Evolutionary conservation across 2,888 invertebrate genomes (phyloP), one percentile per base, ranked within the genome.

Genomic region (Drosophila limbata): DNA sequence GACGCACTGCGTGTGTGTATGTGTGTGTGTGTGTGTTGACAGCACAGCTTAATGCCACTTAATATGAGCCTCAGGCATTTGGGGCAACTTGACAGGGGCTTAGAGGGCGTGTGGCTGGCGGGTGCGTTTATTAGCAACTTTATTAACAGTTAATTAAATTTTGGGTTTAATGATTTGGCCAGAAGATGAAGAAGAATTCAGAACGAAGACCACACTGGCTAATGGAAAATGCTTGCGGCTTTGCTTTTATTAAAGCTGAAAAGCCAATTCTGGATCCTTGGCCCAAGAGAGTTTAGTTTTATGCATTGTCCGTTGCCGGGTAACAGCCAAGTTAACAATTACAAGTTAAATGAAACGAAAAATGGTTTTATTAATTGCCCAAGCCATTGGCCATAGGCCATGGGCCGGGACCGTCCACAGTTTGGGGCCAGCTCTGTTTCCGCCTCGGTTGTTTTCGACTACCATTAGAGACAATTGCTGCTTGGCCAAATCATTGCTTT

Each of bases 141-240:
- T 86, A 89, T 86, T 78, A 89, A 80, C 81, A 81, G 85, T 87
- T 86, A 86, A 86, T 86, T 86, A 87, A 86, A 86, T 86, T 84
- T 84, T 81, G 78, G 75, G 76, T 62, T 89, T 89, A 84, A 89
- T 89, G 89, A 84, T 79, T 77, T 62, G 68, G 63, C 70, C 60
- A 57, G 48, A 11, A 25, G 25, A 44, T n/a, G 44, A 21, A 44
- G 44, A 11, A 47, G 56, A 50, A 60, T 61, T 45, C 56, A 40
- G 48, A 45, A 19, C 19, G 44, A 42, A 44, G 53, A 21, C 40
- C 28, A 33, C 15, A 59, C 19, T 15, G 33, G 61, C 64, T 68
- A 69, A 64, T 70, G 61, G 35, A 67, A 74, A 73, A 73, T 80
- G 86, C 86, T 80, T 80, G 75, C 69, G 86, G 86, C 88, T 73